Percentiles rank a stretch among this genome's conserved stretches.
Conservation (phyloP, 2,113 vertebrate species). For the Megaptera novaeangliae region DNA sequence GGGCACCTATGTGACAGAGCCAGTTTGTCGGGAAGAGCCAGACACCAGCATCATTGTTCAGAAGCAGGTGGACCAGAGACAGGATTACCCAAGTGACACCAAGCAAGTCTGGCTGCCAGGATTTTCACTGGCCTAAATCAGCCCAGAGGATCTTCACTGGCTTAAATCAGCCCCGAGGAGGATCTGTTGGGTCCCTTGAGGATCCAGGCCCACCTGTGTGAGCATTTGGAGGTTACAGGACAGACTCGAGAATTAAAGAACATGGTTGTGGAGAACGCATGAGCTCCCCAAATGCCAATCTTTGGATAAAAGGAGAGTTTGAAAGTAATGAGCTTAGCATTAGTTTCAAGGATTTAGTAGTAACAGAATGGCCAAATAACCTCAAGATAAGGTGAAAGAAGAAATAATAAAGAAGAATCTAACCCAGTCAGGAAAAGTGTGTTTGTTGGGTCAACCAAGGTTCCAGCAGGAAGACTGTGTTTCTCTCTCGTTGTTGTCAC, state of each 20-base stretch:
- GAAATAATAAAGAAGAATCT: not conserved
- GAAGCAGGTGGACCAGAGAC: not conserved
- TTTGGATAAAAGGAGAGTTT: not conserved
- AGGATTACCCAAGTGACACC: not conserved
- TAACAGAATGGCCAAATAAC: not conserved
- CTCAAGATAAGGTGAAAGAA: not conserved
- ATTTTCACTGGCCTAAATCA: not conserved
- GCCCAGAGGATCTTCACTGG: not conserved
- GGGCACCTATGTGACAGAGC: not conserved
- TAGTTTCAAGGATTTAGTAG: not conserved
- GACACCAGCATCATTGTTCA: not conserved
- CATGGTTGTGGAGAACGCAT: fast-evolving
- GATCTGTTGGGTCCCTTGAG: not conserved
- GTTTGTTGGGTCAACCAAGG: not conserved
- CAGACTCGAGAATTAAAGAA: not conserved
- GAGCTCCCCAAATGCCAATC: not conserved
- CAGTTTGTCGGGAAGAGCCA: not conserved
- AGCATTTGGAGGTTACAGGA: not conserved
- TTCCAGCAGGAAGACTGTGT: not conserved
- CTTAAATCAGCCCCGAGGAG: not conserved
- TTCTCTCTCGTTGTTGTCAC: not conserved
- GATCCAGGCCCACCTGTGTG: not conserved
- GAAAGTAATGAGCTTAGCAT: not conserved
- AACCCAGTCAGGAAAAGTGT: not conserved
- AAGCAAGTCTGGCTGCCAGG: not conserved